Evolutionary conservation across 2,113 vertebrate species (phyloP).

Genomic region (Zosterops pallidus): DNA sequence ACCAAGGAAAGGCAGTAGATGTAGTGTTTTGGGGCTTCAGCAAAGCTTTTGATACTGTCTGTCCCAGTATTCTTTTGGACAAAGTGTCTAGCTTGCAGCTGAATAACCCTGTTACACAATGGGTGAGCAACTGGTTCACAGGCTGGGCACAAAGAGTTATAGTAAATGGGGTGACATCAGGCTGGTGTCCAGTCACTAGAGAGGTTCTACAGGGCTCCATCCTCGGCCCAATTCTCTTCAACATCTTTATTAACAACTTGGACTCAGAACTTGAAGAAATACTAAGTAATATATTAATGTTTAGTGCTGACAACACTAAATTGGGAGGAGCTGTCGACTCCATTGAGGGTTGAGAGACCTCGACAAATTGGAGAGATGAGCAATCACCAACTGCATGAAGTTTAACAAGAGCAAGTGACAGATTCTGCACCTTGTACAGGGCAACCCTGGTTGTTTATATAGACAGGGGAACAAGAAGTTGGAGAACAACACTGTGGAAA

Average conservation of each 20-base stretch:
- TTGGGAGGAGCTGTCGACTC: not conserved
- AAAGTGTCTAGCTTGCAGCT: not conserved
- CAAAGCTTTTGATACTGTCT: not conserved
- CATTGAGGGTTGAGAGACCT: not conserved
- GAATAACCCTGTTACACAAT: not conserved
- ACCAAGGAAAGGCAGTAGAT: not conserved
- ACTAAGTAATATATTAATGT: not conserved
- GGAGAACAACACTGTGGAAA: not conserved
- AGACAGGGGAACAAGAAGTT: not conserved
- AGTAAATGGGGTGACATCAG: not conserved
- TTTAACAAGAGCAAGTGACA: not conserved
- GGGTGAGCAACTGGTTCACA: not conserved
- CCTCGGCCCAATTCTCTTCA: not conserved
- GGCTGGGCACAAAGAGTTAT: not conserved
- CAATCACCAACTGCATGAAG: not conserved
- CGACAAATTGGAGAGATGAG: not conserved
- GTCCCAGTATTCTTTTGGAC: not conserved
- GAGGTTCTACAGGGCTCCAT: not conserved
- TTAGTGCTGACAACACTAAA: not conserved
- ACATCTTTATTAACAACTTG: not conserved
- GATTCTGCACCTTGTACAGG: not conserved
- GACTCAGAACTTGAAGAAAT: not conserved
- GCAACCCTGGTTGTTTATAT: not conserved
- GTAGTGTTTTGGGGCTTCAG: not conserved
- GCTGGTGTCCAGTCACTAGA: not conserved